A percentile compares a stretch with the other conserved stretches of the same genome.
Conservation (phyloP, 2,797 vertebrate species). For the Macropodus opercularis region DNA sequence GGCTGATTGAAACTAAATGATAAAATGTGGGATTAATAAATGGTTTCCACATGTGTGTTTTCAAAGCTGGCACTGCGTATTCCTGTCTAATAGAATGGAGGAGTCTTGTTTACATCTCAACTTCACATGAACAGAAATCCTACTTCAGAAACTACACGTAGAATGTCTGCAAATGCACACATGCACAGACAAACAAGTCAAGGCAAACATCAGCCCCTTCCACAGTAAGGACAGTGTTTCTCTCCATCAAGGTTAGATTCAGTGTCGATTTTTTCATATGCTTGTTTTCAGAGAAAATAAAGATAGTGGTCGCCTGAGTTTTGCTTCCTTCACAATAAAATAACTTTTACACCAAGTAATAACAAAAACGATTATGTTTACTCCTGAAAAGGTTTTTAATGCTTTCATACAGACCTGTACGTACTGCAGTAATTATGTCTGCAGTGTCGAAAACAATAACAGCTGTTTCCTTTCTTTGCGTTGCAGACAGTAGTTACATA, state of each 20-base stretch:
- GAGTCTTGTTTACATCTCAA: conserved; percentile 44
- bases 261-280: conserved; percentile 35
- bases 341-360: too few species aligned
- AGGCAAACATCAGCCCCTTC: conserved; percentile 23
- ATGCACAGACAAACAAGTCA: conserved; percentile 7
- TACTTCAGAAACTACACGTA: conserved; percentile 15
- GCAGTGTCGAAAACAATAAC: too few species aligned
- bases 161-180: neutral
- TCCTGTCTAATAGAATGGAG: conserved; percentile 33
- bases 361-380: too few species aligned
- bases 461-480: too few species aligned
- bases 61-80: conserved; percentile 27
- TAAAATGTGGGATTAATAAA: conserved; percentile 59
- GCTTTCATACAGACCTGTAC: too few species aligned
- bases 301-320: neutral
- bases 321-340: too few species aligned
- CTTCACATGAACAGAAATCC: conserved; percentile 30
- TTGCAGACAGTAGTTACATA: neutral
- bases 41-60: conserved; percentile 60
- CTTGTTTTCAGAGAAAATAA: conserved; percentile 31
- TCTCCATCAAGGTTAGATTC: conserved; percentile 46
- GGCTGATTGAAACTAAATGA: conserved; percentile 68
- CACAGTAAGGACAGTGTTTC: conserved; percentile 34
- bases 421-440: too few species aligned
- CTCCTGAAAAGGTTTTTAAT: too few species aligned